Percentiles rank a stretch among this genome's conserved stretches.
Conservation (phyloP, 2,113 vertebrate species). For the Aptenodytes patagonicus region DNA sequence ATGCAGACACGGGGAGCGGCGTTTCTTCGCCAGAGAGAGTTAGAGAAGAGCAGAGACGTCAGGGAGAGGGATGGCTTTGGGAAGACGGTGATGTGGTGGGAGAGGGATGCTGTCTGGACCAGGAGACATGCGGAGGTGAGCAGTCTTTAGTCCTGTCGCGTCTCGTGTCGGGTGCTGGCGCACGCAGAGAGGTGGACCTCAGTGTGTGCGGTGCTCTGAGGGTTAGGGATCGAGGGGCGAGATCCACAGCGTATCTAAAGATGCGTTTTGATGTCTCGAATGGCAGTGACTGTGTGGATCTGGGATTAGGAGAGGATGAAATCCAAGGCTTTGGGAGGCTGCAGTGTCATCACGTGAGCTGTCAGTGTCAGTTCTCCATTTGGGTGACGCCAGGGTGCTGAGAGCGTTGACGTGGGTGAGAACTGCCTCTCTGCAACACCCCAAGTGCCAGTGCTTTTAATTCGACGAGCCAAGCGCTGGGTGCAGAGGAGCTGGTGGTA, state of each 20-base stretch:
- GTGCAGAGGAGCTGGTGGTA: not conserved
- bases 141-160: too few relatives aligned
- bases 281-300: not conserved
- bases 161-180: not conserved
- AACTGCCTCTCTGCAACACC: not conserved
- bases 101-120: not conserved
- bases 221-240: accelerated
- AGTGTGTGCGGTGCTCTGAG: accelerated
- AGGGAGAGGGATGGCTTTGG: not conserved
- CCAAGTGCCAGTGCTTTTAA: accelerated
- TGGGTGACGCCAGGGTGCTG: not conserved
- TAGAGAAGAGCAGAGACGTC: not conserved
- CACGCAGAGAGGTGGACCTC: accelerated
- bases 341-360: accelerated
- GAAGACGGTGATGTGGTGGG: not conserved
- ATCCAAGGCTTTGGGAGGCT: not conserved
- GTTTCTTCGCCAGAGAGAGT: not conserved
- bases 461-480: accelerated
- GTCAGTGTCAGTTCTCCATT: accelerated
- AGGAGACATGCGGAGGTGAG: accelerated
- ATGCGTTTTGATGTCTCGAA: accelerated
- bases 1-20: accelerated
- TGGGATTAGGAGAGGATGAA: not conserved
- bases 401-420: accelerated
- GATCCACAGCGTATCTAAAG: accelerated